Conservation (phyloP, 2,113 vertebrate species). For the Oreochromis spilurus region DNA sequence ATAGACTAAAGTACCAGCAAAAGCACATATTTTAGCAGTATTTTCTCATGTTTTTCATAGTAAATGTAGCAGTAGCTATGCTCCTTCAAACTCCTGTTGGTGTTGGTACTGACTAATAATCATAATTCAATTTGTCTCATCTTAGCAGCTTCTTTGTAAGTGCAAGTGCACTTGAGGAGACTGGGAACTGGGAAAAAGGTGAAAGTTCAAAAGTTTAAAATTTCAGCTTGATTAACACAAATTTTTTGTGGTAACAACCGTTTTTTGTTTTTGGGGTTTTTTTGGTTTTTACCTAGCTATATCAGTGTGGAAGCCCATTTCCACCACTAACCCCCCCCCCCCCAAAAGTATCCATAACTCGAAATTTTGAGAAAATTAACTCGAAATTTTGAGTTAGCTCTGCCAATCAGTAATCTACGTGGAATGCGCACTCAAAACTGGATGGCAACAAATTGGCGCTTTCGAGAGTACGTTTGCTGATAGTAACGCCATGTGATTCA, state of each 20-base stretch:
- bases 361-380: not conserved
- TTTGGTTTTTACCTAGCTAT: not conserved
- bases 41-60: not conserved
- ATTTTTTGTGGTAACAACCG: not conserved
- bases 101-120: not conserved
- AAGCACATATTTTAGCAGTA: not conserved
- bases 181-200: not conserved
- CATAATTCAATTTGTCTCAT: not conserved
- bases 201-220: not conserved
- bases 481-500: not conserved
- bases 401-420: not conserved
- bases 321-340: fast-evolving
- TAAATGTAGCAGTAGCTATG: not conserved
- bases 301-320: not conserved
- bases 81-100: not conserved
- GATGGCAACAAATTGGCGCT: not conserved
- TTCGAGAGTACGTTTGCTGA: not conserved
- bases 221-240: not conserved
- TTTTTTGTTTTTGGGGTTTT: not conserved
- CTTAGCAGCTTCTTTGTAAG: not conserved
- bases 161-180: not conserved
- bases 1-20: not conserved
- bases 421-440: fast-evolving
- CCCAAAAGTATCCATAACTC: not conserved
- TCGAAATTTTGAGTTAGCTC: not conserved